Base-by-base conservation (phyloP, 2,113 vertebrate genomes). In the Hiodon alosoides region DNA sequence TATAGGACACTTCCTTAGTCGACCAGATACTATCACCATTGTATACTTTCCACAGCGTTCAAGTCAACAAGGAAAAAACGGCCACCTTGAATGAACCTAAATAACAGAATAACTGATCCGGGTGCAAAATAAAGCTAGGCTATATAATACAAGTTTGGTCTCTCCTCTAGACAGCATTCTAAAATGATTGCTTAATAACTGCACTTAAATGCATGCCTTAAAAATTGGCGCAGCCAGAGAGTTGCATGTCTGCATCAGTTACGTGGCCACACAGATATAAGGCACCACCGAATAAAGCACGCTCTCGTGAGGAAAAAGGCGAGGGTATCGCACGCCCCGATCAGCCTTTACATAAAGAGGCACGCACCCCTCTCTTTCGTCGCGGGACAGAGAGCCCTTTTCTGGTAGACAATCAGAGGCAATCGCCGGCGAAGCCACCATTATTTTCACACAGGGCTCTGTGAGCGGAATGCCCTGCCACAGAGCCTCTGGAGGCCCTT, bases 161-260 rank as follows among this genome's bases (percentile, higher is more conserved):
- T 31, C 17, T 71, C 7, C 31, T 31, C 70, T 14, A 54, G 70
- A 60, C 70, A 46, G 69, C 57, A 53, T 66, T 58, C 17, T n/a
- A 66, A 57, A 47, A 55, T 80, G 78, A 83, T 83, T 80, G 71
- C 83, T 64, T 79, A 82, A 83, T 80, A 79, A 79, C 79, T 4
- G 73, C 75, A 76, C 78, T 86, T 84, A 83, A 67, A 80, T 69
- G 58, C 71, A 54, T 52, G 84, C 77, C 76, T 74, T 65, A 7
- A 3, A 84, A 86, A 87, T 83, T 75, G 76, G 72, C 74, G 82
- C 78, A 72, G 81, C 85, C 87, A 89, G 89, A 90, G 87, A 69
- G 70, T 57, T 60, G 77, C 79, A 71, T 2, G 86, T 87, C 87
- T 89, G 74, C 87, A 89, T 89, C 87, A 88, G 87, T 88, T 85